These are phyloP conservation scores for Atta colombica DNA, from an alignment of 1,140 invertebrate species.

Conservation along the genomic window DNA sequence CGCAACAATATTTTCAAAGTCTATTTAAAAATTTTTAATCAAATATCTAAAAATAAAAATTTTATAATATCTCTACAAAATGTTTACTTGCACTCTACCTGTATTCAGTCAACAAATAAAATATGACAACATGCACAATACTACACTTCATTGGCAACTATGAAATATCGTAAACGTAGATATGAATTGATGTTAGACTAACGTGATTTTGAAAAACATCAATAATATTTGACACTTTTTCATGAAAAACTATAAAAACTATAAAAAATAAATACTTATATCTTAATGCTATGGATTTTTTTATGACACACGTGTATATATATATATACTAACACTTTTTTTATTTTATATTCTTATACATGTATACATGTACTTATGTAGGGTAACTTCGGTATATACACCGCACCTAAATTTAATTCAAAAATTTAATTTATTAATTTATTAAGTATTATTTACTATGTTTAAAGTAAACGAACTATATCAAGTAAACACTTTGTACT, in stretches of 20 bases:
- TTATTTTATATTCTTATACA: neutral
- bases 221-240: conserved; percentile 12
- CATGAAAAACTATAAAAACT: neutral
- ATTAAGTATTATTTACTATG: too few species aligned
- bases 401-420: too few species aligned
- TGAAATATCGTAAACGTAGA: conserved; percentile 28
- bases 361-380: neutral
- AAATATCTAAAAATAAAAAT: neutral
- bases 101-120: conserved; percentile 15
- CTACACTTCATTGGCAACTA: conserved; percentile 13
- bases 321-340: neutral
- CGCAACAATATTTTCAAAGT: neutral
- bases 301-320: neutral
- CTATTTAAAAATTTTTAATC: neutral
- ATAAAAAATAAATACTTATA: neutral
- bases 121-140: conserved; percentile 20
- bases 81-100: neutral
- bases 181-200: conserved; percentile 23
- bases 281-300: neutral
- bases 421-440: too few species aligned
- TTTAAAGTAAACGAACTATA: too few species aligned
- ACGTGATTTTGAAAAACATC: neutral
- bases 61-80: neutral
- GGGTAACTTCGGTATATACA: too few species aligned
- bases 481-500: too few species aligned